Conservation (phyloP, 2,113 vertebrate genomes). For the Strix aluco region DNA sequence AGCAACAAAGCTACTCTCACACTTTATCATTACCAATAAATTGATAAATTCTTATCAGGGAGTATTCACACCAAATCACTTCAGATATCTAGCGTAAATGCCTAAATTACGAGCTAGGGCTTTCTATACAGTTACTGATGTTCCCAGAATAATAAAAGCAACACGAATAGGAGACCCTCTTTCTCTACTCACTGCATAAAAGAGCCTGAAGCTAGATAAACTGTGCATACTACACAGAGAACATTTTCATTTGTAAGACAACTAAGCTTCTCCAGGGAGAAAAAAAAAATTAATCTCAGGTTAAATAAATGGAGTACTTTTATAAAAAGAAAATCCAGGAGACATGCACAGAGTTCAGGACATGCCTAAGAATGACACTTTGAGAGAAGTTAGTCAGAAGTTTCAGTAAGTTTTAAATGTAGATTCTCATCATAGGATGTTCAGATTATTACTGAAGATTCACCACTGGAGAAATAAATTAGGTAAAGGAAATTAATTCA, state of each 20-base stretch:
- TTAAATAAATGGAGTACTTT: background rate
- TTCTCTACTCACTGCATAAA: background rate
- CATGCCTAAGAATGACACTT: background rate
- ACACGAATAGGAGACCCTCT: background rate
- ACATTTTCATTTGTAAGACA: background rate
- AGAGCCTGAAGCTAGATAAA: background rate
- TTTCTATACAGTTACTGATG: background rate
- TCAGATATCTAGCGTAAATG: background rate
- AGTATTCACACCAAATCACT: background rate
- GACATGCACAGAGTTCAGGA: background rate
- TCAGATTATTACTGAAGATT: background rate
- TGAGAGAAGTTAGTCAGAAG: background rate
- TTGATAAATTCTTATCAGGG: background rate
- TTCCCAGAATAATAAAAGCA: background rate
- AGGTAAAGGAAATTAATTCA: constrained; percentile 3
- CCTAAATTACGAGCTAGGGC: background rate
- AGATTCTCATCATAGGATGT: background rate
- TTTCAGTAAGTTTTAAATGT: constrained; percentile 21
- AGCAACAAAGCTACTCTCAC: background rate
- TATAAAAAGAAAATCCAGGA: constrained; percentile 30
- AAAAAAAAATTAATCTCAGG: background rate
- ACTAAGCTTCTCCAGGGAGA: background rate
- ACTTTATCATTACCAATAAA: background rate
- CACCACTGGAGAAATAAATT: background rate
- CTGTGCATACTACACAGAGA: background rate